phyloP scores from a whole-genome alignment of 2,888 invertebrate species.

The Molorchus minor region DNA sequence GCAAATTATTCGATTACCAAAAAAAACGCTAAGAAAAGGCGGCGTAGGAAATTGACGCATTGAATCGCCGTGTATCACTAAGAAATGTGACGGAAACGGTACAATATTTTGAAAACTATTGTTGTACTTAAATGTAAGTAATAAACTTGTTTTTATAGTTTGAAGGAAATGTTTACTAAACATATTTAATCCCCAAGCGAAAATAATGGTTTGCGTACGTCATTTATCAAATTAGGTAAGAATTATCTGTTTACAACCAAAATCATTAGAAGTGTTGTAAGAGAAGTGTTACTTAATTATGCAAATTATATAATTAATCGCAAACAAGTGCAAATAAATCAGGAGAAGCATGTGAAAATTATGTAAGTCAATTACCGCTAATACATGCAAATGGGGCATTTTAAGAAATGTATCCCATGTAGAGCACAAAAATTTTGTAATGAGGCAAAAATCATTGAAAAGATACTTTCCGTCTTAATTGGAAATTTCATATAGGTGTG shows the following conservation, averaged over 20 bases:
- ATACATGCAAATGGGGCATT: too few relatives aligned
- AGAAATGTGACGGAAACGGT: too few relatives aligned
- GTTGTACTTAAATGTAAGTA: background rate
- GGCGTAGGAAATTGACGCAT: too few relatives aligned
- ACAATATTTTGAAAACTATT: background rate
- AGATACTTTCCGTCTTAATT: too few relatives aligned
- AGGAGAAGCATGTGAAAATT: constrained; percentile 4
- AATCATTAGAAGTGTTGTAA: background rate
- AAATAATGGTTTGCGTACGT: background rate
- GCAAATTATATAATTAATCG: constrained; percentile 1
- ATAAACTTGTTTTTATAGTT: background rate
- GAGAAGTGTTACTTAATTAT: constrained; percentile 5
- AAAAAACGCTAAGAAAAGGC: too few relatives aligned
- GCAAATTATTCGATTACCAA: too few relatives aligned
- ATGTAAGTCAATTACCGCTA: constrained; percentile 5
- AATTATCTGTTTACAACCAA: background rate
- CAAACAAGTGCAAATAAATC: constrained; percentile 1
- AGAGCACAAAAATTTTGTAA: too few relatives aligned
- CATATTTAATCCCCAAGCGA: background rate
- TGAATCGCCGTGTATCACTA: too few relatives aligned
- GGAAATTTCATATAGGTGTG: too few relatives aligned
- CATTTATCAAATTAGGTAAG: background rate
- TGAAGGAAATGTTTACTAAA: background rate
- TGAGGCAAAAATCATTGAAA: too few relatives aligned
- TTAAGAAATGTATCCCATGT: too few relatives aligned